Conservation (phyloP, 2,113 vertebrate genomes). For the Beaufortia kweichowensis region DNA sequence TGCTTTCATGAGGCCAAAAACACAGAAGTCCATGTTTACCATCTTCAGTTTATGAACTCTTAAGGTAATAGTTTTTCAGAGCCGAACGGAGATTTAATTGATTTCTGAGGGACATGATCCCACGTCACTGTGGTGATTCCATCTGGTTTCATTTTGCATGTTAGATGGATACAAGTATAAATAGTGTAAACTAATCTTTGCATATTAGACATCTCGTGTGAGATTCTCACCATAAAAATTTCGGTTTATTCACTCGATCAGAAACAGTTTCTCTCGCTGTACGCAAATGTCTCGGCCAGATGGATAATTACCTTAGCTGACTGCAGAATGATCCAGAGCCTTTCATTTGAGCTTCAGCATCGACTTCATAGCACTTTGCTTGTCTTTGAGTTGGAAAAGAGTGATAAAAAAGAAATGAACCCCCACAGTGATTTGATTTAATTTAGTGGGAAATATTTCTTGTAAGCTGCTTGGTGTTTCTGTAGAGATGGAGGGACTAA, state of each 20-base stretch:
- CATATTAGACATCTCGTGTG: not conserved
- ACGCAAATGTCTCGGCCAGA: not conserved
- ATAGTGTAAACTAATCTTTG: slow-evolving; percentile 3
- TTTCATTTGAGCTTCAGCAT: slow-evolving; percentile 31
- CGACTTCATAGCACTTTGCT: slow-evolving; percentile 41
- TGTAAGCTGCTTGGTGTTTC: slow-evolving; percentile 23
- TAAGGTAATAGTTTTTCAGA: not conserved
- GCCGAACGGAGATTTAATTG: slow-evolving; percentile 29
- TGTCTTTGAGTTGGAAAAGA: slow-evolving; percentile 39
- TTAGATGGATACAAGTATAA: not conserved
- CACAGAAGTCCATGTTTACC: not conserved
- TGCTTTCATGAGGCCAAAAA: not conserved
- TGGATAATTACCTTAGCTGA: slow-evolving; percentile 26
- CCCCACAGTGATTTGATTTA: slow-evolving; percentile 37
- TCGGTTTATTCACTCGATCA: not conserved
- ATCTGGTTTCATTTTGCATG: slow-evolving; percentile 16
- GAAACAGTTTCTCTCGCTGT: not conserved
- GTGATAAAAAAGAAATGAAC: slow-evolving; percentile 12
- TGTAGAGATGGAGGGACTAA: slow-evolving; percentile 27
- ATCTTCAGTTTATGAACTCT: slow-evolving; percentile 5
- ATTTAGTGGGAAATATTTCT: slow-evolving; percentile 39
- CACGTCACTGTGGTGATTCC: not conserved
- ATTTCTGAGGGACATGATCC: slow-evolving; percentile 36
- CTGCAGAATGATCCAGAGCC: not conserved
- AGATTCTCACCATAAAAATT: not conserved